Percentiles rank a stretch among this genome's conserved stretches.
phyloP scores from a whole-genome alignment of 2,888 invertebrate species.

The Drosophila parthenogenetica region DNA sequence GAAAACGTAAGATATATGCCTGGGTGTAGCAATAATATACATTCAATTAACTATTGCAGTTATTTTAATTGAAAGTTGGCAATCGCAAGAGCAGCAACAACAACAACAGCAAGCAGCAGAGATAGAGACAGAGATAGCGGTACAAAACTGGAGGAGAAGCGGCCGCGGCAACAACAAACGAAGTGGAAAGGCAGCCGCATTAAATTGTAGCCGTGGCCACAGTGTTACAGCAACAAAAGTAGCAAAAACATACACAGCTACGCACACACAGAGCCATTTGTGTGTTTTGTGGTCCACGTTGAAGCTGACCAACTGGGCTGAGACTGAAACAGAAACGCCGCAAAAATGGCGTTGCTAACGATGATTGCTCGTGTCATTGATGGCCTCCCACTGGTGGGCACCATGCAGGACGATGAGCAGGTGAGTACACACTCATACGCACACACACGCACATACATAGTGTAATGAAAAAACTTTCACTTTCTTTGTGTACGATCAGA shows the following conservation, averaged over 20 bases:
- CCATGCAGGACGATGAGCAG: slow-evolving; percentile 99
- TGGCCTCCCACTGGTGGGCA: slow-evolving; percentile 97
- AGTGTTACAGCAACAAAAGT: slow-evolving; percentile 17
- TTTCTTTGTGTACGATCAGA: slow-evolving; percentile 47
- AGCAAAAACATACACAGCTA: slow-evolving; percentile 1
- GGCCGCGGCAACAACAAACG: slow-evolving; percentile 45
- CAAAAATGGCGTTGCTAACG: slow-evolving; percentile 97
- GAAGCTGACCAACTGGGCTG: slow-evolving; percentile 9
- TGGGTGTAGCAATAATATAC: slow-evolving; percentile 3
- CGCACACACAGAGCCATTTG: slow-evolving; percentile 5
- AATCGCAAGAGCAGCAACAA: slow-evolving; percentile 10
- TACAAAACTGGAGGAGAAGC: slow-evolving; percentile 22
- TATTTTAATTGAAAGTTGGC: slow-evolving; percentile 38
- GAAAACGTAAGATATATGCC: neutral
- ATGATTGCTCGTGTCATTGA: slow-evolving; percentile 98
- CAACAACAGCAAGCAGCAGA: slow-evolving; percentile 3
- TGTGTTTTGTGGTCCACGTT: slow-evolving; percentile 16
- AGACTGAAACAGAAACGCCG: slow-evolving; percentile 8
- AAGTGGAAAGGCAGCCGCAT: slow-evolving; percentile 42
- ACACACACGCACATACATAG: neutral
- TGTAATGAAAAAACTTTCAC: slow-evolving; percentile 69
- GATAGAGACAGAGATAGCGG: slow-evolving; percentile 17
- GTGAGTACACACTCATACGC: slow-evolving; percentile 86
- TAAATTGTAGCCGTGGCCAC: slow-evolving; percentile 74
- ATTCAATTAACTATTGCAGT: slow-evolving; percentile 25